These are phyloP conservation scores for Ditylenchus dipsaci DNA, from an alignment of 1,140 invertebrate genomes.

Conservation along the genomic window DNA sequence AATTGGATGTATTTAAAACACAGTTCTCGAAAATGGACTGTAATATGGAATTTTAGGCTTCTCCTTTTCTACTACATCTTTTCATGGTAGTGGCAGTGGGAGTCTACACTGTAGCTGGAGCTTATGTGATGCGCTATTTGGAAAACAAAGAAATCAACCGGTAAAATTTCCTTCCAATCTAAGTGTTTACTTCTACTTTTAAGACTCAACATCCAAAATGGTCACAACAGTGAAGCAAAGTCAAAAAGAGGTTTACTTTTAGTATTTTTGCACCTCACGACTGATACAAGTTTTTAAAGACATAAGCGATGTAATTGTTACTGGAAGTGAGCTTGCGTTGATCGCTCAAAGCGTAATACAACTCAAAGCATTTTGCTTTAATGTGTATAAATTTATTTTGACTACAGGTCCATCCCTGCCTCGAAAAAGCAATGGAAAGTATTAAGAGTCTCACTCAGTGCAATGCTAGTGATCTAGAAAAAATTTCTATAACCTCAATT, in stretches of 20 bases:
- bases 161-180: neutral
- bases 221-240: neutral
- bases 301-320: slow-evolving; percentile 10
- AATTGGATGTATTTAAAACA: too few species aligned
- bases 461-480: slow-evolving; percentile 11
- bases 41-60: slow-evolving; percentile 26
- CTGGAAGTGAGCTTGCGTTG: slow-evolving; percentile 14
- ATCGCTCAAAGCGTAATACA: slow-evolving; percentile 19
- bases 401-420: slow-evolving; percentile 16
- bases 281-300: neutral
- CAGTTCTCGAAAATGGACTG: too few species aligned
- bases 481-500: slow-evolving; percentile 16
- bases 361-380: slow-evolving; percentile 9
- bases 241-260: slow-evolving; percentile 10
- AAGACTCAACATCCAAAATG: slow-evolving; percentile 21
- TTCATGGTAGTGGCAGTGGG: slow-evolving; percentile 34
- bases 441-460: slow-evolving; percentile 11
- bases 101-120: slow-evolving; percentile 38
- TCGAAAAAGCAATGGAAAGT: slow-evolving; percentile 15
- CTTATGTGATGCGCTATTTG: slow-evolving; percentile 24
- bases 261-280: neutral
- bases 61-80: slow-evolving; percentile 31
- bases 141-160: slow-evolving; percentile 26
- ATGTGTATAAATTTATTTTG: slow-evolving; percentile 3
- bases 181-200: neutral